Evolutionary conservation across 2,888 invertebrate genomes (phyloP), one percentile per base, ranked within the genome.

Genomic region (Idaea aversata): DNA sequence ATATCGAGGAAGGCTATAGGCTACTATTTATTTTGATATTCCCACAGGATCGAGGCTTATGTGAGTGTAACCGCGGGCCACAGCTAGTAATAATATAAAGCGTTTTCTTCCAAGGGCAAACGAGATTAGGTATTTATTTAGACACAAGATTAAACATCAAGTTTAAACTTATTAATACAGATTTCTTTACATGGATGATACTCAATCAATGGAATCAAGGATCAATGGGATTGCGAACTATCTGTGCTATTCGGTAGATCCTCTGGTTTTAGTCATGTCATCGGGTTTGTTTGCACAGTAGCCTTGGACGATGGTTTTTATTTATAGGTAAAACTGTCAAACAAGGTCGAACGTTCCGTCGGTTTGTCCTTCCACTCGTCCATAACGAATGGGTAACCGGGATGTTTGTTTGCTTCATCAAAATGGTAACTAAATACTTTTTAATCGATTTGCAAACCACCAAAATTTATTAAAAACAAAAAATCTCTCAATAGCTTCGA

Each of bases 311-410:
- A 47, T 47, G 47, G 47, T 47, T 47, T 47, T 47, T 59, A 59
- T 59, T 59, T 59, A 63, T 62, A 64, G 63, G 34, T 64, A 65
- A 61, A 70, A 64, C 64, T 68, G 66, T 65, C 61, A 67, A 65
- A 66, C 66, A 70, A 71, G 70, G 71, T 67, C 67, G 67, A 59
- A 10, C 34, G 16, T 25, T 47, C 61, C 63, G 63, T 57, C 61
- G 16, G 58, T 57, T 15, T 61, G 70, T 70, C 72, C 70, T 70
- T 73, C 70, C 66, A 72, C 63, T 35, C 61, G 64, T 63, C 70
- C 67, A 62, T 68, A 67, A 69, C 69, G 65, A 62, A 25, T 13
- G 13, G 47, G n/a, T 62, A 25, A 36, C 25, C 10, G 38, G 47
- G 61, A 34, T 59, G 59, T 59, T 59, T 59, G 34, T 34, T 59